Conservation (phyloP, 2,797 vertebrate species). For the Chelonia mydas region DNA sequence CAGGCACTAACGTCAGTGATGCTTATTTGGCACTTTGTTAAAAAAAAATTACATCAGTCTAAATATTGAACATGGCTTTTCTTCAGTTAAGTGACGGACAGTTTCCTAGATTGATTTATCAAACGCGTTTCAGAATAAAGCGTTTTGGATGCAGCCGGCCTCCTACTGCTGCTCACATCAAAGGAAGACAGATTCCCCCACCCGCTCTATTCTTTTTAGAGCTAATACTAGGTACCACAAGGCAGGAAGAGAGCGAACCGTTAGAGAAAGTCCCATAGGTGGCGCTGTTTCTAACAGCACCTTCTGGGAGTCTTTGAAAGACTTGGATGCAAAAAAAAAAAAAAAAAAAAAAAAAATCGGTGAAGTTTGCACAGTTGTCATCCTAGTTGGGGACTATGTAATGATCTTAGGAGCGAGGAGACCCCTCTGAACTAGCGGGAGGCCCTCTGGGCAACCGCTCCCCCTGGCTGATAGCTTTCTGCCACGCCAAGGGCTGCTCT, state of each 20-base stretch:
- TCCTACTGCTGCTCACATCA: neutral
- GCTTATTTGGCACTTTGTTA: too few species aligned
- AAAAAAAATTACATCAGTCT: too few species aligned
- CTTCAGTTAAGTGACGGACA: neutral
- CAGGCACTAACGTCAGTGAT: neutral
- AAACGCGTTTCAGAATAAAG: neutral
- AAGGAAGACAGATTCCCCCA: neutral
- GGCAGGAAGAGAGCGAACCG: neutral
- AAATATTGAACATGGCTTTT: neutral
- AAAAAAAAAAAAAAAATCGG: too few species aligned
- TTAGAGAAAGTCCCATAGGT: slow-evolving; percentile 10
- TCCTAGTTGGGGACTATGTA: too few species aligned
- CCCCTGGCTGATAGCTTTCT: neutral
- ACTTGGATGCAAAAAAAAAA: too few species aligned
- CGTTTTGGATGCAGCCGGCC: neutral
- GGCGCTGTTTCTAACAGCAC: slow-evolving; percentile 20
- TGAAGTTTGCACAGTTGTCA: neutral
- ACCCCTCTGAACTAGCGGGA: neutral
- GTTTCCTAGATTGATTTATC: neutral
- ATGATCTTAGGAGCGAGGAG: too few species aligned
- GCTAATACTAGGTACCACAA: rapidly evolving
- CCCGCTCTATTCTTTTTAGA: neutral
- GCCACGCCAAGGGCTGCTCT: neutral
- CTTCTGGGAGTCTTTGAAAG: neutral
- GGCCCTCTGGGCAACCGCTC: neutral